These are phyloP conservation scores for Tachysurus fulvidraco DNA, from an alignment of 2,113 vertebrate species.

Conservation along the genomic window DNA sequence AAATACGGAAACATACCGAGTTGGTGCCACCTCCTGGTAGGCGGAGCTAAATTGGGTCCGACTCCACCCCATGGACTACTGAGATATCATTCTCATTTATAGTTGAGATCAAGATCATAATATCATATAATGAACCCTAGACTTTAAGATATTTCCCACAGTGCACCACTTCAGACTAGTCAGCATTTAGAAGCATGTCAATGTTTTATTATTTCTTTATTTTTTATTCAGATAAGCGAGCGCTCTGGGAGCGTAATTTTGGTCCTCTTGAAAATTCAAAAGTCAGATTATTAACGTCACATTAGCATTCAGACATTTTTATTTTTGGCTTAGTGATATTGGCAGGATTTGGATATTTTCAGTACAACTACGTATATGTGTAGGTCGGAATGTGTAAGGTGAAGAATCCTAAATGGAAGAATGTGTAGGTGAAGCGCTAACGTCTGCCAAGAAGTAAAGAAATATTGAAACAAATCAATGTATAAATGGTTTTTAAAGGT, in stretches of 20 bases:
- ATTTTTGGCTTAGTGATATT: background rate
- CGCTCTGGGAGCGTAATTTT: background rate
- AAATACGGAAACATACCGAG: background rate
- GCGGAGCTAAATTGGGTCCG: background rate
- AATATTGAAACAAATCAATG: background rate
- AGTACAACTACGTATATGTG: background rate
- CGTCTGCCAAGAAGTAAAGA: background rate
- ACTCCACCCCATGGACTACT: background rate
- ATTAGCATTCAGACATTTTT: background rate
- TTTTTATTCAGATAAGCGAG: background rate
- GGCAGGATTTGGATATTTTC: conserved; percentile 4
- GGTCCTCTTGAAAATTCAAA: background rate
- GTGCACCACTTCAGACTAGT: background rate
- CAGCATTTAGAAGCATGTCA: background rate
- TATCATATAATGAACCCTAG: background rate
- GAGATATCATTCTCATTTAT: no score
- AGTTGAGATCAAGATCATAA: no score
- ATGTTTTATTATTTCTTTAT: background rate
- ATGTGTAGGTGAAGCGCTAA: background rate
- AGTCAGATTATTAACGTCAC: background rate
- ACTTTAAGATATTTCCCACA: background rate
- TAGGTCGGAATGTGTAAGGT: background rate
- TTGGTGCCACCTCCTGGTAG: background rate
- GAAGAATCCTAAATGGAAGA: background rate
- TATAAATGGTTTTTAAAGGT: background rate